Evolutionary conservation across 1,140 invertebrate genomes (phyloP), one percentile per base, ranked within the genome.

Genomic region (Drosophila punjabiensis): DNA sequence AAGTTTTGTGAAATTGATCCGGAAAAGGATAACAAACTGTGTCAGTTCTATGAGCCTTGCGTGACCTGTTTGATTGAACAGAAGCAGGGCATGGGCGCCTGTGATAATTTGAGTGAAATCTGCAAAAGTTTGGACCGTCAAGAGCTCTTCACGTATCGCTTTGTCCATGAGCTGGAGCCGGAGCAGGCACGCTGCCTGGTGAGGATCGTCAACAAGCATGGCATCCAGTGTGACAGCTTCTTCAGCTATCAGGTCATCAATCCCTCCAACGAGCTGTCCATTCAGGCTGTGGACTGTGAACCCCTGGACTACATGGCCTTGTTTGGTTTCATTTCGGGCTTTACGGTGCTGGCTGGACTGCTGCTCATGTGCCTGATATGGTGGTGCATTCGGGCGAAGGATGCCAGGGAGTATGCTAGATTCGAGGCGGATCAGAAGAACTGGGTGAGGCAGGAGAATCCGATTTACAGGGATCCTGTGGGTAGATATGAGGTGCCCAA

Each of bases 391-490:
- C 88, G 93, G 1, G 69, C 93, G 0, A 93, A 93, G 4, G 94
- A 95, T 67, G 93, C 93, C 39, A 87, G 93, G 20, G 94, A 94
- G 2, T 95, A 94, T 79, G 94, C 93, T 0, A 93, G 92, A 32
- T 95, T 95, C 65, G 35, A 91, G 1, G 87, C 93, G 50, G 94
- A 95, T 59, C 92, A 92, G 4, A 75, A 91, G 35, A 93, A 93
- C 13, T 91, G 86, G 18, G 91, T 93, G 24, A 81, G 55, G 79
- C 91, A 94, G 35, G 77, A 94, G 61, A 95, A 95, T 80, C 94
- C 95, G 3, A 68, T 95, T 32, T 95, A 95, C 58, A 94, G 93
- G 55, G 94, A 94, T 35, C 94, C 95, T 3, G 93, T 94, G n/a
- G 92, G 93, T 4, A 86, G 93, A 55, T 95, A 94, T 61, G 89